These are phyloP conservation scores for Anguilla japonica DNA, from an alignment of 2,113 vertebrate species.

Conservation along the genomic window DNA sequence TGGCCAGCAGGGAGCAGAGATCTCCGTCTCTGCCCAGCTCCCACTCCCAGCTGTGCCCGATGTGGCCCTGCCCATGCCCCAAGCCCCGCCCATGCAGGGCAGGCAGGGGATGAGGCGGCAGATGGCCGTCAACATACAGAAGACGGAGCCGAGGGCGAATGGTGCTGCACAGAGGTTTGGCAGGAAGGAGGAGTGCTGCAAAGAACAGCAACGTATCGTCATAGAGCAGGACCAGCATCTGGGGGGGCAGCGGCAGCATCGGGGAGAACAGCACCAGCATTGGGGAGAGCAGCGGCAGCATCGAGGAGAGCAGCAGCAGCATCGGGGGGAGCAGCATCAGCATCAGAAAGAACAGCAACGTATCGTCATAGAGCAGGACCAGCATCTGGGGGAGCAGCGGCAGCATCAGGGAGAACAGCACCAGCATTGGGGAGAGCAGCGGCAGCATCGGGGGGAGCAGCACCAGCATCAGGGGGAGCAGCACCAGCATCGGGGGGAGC, in stretches of 20 bases:
- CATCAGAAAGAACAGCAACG: no score
- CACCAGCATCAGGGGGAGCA: no score
- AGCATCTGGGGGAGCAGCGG: no score
- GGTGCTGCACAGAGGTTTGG: neutral
- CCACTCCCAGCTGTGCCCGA: constrained; percentile 8
- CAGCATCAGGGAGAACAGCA: no score
- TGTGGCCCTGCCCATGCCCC: neutral
- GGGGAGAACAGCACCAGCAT: no score
- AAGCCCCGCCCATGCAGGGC: constrained; percentile 47
- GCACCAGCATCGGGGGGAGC: no score
- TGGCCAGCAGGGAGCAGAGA: neutral
- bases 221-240: constrained; percentile 80
- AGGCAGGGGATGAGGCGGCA: constrained; percentile 69
- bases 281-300: no score
- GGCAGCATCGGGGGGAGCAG: no score
- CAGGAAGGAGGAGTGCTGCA: constrained; percentile 59
- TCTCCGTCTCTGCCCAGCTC: neutral
- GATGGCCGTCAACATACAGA: constrained; percentile 20
- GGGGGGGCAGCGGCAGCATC: neutral
- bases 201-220: constrained; percentile 79
- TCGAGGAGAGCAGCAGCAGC: no score
- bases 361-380: no score
- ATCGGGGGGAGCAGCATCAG: no score
- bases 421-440: no score
- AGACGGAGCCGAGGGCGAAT: neutral